Base-by-base conservation (phyloP, 2,113 vertebrate species). In the Ondatra zibethicus region DNA sequence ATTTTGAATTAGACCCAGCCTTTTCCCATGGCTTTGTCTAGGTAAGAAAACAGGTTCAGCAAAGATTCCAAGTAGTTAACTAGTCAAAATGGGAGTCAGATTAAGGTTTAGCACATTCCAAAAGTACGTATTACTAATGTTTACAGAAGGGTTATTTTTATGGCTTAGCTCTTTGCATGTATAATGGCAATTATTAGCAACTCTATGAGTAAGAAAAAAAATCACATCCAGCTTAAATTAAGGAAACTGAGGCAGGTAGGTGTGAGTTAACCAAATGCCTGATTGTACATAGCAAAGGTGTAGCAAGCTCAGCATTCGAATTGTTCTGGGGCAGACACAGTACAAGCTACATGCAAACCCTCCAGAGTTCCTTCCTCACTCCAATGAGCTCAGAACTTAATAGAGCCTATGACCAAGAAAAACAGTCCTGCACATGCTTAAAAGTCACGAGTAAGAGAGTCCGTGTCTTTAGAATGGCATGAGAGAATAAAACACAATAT, bases 1-100 rank as follows among this genome's bases (percentile, higher is more conserved):
- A 27, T 52, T 87, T 3, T 12, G 36, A 91, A 29, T 93, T 25
- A 94, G 52, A 89, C 1, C 0, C 1, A 3, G 50, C 23, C 85
- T 70, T 94, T 47, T 29, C 70, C 39, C 23, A 70, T 78, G 92
- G 75, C 72, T 47, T 84, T 94, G 84, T 81, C 55, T n/a, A 42
- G 29, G 36, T 81, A 75, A 92, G 47, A 63, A 97, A 90, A 93
- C 7, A 87, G 10, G 23, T 45, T 86, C 31, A 63, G 47, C 31
- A 82, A 84, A 95, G 36, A 39, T 92, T 63, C 36, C 77, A 96
- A 75, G 31, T 36, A 66, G 21, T 70, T 89, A 75, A 58, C 70
- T 31, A 76, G 23, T 29, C 80, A 86, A 86, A 68, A 68, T 3
- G 8, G 23, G 55, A 81, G 50, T 81, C 58, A 76, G 75, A 68